A percentile compares a stretch with the other conserved stretches of the same genome.
These are phyloP conservation scores for Melanotaenia trifasciata DNA, from an alignment of 2,797 vertebrate genomes.

Conservation along the genomic window DNA sequence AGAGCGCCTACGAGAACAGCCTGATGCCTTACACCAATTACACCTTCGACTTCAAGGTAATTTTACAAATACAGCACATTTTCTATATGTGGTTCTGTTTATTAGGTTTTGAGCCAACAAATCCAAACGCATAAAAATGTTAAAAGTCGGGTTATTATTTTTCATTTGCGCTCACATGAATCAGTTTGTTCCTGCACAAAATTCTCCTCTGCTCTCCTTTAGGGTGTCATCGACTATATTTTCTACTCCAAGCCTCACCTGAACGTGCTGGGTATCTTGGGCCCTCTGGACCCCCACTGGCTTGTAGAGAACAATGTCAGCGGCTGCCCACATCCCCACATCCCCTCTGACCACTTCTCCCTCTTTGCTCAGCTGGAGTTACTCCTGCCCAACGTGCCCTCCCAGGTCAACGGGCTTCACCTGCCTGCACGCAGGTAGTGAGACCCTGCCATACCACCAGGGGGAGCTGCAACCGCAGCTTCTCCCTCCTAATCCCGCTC, in stretches of 20 bases:
- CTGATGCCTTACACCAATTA: conserved; percentile 99
- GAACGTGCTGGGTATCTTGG: conserved; percentile 95
- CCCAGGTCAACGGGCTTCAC: conserved; percentile 95
- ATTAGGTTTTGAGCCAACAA: too few species aligned
- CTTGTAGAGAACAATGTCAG: conserved; percentile 97
- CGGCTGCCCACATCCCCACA: conserved; percentile 96
- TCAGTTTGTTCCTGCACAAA: neutral
- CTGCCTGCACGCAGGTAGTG: conserved; percentile 98
- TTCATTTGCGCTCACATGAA: neutral
- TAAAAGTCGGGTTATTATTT: neutral
- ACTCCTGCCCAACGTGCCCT: conserved; percentile 92
- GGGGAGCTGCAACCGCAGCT: conserved; percentile 66
- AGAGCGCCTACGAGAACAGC: conserved; percentile 97
- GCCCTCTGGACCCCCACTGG: conserved; percentile 97
- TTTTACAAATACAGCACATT: neutral
- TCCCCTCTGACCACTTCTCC: conserved; percentile 99
- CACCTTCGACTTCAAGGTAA: conserved; percentile 91
- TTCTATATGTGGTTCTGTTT: neutral
- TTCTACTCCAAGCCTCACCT: conserved; percentile 98
- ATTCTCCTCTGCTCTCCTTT: conserved; percentile 36
- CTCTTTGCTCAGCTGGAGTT: conserved; percentile 99
- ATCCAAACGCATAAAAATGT: neutral
- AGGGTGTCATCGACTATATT: conserved; percentile 99
- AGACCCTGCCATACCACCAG: conserved; percentile 76
- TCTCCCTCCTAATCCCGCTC: conserved; percentile 56